Conservation (phyloP, 2,888 invertebrate species). For the Bembecia ichneumoniformis region DNA sequence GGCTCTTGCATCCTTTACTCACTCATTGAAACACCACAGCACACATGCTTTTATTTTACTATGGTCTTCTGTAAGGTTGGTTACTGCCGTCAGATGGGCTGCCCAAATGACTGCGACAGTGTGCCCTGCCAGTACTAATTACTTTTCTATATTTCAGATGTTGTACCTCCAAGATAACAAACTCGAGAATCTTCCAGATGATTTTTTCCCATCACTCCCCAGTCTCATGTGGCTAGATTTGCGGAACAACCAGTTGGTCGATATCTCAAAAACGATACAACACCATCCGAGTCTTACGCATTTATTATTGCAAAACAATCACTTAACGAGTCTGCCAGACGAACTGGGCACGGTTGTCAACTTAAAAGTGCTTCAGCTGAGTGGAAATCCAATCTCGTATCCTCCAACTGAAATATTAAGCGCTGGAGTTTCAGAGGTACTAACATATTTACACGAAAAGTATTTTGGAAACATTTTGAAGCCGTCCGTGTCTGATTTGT, state of each 20-base stretch:
- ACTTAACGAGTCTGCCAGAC: conserved; percentile 70
- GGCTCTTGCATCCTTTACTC: too few species aligned
- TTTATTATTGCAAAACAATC: conserved; percentile 75
- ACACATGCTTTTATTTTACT: too few species aligned
- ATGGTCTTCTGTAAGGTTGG: too few species aligned
- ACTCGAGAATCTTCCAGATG: conserved; percentile 65
- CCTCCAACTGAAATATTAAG: conserved; percentile 69
- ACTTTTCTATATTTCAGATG: conserved; percentile 38
- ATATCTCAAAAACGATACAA: conserved; percentile 70
- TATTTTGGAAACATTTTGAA: conserved; percentile 31
- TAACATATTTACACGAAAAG: conserved; percentile 47
- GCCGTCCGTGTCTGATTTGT: conserved; percentile 41
- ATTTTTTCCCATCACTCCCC: conserved; percentile 70
- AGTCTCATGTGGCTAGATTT: conserved; percentile 76
- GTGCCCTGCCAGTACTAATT: too few species aligned
- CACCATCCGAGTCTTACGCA: conserved; percentile 74
- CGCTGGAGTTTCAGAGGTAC: conserved; percentile 53
- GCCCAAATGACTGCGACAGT: too few species aligned
- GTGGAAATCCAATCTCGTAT: conserved; percentile 74
- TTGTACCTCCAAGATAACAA: conserved; percentile 68
- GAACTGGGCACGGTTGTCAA: conserved; percentile 74
- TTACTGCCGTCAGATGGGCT: too few species aligned
- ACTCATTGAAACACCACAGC: too few species aligned
- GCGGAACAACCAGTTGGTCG: conserved; percentile 71
- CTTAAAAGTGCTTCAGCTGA: conserved; percentile 74